phyloP scores from a whole-genome alignment of 2,113 vertebrate species.

The Empidonax traillii region DNA sequence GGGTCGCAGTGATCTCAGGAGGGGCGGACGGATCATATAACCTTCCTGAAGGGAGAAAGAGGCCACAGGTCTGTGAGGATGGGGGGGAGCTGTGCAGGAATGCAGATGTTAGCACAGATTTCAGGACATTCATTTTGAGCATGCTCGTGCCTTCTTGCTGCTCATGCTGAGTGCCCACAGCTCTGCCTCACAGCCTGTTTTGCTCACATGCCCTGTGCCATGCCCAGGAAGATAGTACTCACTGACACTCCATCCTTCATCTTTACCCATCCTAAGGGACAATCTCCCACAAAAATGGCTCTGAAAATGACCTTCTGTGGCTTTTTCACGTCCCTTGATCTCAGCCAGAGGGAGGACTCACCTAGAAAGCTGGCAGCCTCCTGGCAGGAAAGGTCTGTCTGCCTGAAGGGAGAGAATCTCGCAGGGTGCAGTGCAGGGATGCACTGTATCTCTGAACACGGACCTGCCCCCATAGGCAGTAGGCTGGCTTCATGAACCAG shows the following conservation, averaged over 20 bases:
- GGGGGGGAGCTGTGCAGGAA: background rate
- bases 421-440: fast-evolving
- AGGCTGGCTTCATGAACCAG: background rate
- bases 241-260: background rate
- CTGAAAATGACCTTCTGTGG: background rate
- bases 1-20: background rate
- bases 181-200: background rate
- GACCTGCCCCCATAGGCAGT: background rate
- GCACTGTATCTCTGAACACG: fast-evolving
- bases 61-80: background rate
- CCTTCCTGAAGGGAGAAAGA: background rate
- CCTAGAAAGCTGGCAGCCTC: background rate
- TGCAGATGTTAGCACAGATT: background rate
- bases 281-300: background rate
- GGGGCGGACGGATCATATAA: background rate
- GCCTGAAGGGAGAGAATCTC: background rate
- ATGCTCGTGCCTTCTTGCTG: background rate
- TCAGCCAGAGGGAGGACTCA: background rate
- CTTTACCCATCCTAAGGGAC: background rate
- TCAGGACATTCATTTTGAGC: background rate
- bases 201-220: fast-evolving
- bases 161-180: background rate
- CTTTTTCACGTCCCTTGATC: background rate
- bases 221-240: background rate
- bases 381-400: background rate